These are phyloP conservation scores for Odontesthes bonariensis DNA, from an alignment of 2,113 vertebrate genomes.

Conservation along the genomic window DNA sequence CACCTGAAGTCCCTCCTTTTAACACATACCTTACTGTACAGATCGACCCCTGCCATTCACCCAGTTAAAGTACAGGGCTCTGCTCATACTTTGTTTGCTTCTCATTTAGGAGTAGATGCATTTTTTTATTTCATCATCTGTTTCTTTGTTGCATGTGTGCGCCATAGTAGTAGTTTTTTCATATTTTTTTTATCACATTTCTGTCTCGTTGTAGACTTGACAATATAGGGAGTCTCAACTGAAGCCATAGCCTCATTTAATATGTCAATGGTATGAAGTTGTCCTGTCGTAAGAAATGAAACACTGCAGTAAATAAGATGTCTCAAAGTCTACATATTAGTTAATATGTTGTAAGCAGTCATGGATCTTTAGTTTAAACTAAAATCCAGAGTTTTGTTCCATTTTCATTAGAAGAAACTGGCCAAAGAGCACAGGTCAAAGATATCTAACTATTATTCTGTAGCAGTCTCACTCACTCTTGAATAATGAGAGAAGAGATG, in stretches of 20 bases:
- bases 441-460: not conserved
- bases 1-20: not conserved
- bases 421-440: conserved; percentile 41
- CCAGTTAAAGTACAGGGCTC: not conserved
- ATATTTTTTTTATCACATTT: not conserved
- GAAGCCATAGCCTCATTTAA: conserved; percentile 14
- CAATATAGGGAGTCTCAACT: conserved; percentile 10
- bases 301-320: not conserved
- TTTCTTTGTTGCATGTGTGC: not conserved
- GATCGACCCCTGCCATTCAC: conserved; percentile 13
- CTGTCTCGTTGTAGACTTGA: conserved; percentile 15
- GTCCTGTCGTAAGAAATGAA: conserved; percentile 6
- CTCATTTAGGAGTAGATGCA: not conserved
- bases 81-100: not conserved
- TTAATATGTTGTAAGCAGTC: not conserved
- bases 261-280: conserved; percentile 13
- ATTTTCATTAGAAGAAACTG: conserved; percentile 7
- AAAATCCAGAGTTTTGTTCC: conserved; percentile 8
- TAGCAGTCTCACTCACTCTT: not conserved
- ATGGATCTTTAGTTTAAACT: not conserved
- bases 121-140: not conserved
- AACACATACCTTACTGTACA: conserved; percentile 1
- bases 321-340: conserved; percentile 5
- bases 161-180: too few relatives aligned
- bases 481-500: conserved; percentile 21